Conservation (phyloP, 2,888 invertebrate genomes). For the Drosophila austrosaltans region DNA sequence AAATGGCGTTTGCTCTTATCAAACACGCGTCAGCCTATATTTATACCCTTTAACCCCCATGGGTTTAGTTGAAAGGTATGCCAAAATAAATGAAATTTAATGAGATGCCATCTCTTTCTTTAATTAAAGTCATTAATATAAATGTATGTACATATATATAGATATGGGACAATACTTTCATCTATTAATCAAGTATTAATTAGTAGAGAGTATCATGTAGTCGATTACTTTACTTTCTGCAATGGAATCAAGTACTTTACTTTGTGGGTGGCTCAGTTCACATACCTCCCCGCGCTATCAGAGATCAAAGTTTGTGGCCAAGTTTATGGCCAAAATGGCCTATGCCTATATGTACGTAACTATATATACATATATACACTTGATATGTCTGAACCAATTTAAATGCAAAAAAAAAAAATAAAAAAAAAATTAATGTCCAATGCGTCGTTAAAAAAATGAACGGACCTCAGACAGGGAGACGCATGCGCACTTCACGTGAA, state of each 20-base stretch:
- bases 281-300: conserved; percentile 39
- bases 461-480: conserved; percentile 32
- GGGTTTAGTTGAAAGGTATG: no score
- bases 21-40: conserved; percentile 33
- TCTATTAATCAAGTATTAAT: no score
- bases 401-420: conserved; percentile 5
- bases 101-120: no score
- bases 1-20: conserved; percentile 19
- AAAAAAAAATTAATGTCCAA: neutral
- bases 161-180: no score
- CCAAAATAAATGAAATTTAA: no score
- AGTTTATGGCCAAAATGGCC: conserved; percentile 40
- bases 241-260: neutral
- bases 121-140: no score
- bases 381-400: neutral
- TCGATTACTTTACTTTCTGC: neutral
- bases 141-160: no score
- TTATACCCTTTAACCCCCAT: neutral
- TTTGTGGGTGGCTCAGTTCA: conserved; percentile 20
- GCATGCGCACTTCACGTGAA: conserved; percentile 69
- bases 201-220: neutral
- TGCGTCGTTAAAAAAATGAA: conserved; percentile 15
- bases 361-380: neutral
- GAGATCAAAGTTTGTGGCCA: conserved; percentile 27
- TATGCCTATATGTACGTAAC: conserved; percentile 28